Evolutionary conservation across 2,797 vertebrate genomes (phyloP), one percentile per base, ranked within the genome.

Genomic region (Helostoma temminkii): DNA sequence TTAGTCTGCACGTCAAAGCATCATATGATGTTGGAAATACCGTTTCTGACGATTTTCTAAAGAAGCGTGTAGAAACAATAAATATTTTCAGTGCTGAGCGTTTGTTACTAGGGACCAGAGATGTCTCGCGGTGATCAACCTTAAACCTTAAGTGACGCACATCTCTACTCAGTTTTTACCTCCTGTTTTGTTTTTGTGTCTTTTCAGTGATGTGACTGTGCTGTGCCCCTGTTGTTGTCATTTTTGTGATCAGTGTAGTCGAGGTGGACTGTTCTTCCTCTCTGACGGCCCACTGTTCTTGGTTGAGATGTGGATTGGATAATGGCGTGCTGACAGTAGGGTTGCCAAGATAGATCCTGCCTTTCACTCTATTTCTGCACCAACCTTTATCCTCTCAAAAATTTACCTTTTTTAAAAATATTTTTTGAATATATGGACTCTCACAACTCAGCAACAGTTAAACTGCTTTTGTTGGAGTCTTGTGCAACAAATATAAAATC

Each of bases 301-400:
- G 93, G 94, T 95, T 94, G 94, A 94, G 91, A 93, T 94, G 80
- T 90, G 85, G 73, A 79, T 88, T 88, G 84, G 83, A 96, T 96
- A 96, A 96, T 96, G 95, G 93, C 94, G 95, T 97, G 96, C 94
- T 94, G 94, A 96, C 93, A 94, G 93, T 96, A 96, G 96, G 96
- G 96, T 97, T 98, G 96, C 96, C 96, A 98, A 91, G 94, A 96
- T 97, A 95, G 90, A 92, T 82, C 71, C 66, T 66, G 32, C 72
- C 65, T 73, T 78, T 76, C 65, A 46, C 45, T 46, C 25, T 72
- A 64, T 45, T 58, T 30, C 56, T 67, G 18, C 60, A 63, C 6
- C 9, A 9, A 45, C 43, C 32, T 77, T 36, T 55, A 47, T 50
- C 63, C 39, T 34, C 53, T 76, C 47, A 53, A 15, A 76, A 74